Evolutionary conservation across 2,888 invertebrate species (phyloP).

Genomic region (Poecilus cupreus): DNA sequence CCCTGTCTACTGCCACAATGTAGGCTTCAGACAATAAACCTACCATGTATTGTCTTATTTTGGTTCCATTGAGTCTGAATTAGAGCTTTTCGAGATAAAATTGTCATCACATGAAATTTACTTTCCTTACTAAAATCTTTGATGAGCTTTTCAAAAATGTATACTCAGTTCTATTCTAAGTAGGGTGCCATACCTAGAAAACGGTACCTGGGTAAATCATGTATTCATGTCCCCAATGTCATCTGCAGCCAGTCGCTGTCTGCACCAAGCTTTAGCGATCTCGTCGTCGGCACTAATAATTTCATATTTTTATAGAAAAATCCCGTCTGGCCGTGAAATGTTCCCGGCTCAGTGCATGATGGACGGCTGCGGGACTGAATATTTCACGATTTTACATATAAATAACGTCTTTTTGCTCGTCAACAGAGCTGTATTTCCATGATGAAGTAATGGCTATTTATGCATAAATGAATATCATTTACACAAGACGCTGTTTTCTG

Average conservation of each 20-base stretch:
- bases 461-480: slow-evolving; percentile 51
- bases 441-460: slow-evolving; percentile 50
- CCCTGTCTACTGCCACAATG: too few relatives aligned
- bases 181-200: too few relatives aligned
- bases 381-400: slow-evolving; percentile 52
- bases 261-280: background rate
- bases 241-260: background rate
- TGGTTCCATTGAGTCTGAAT: too few relatives aligned
- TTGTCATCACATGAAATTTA: too few relatives aligned
- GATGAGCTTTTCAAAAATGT: too few relatives aligned
- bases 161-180: too few relatives aligned
- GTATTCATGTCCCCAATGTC: too few relatives aligned
- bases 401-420: slow-evolving; percentile 32
- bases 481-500: slow-evolving; percentile 16
- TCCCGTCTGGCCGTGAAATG: slow-evolving; percentile 23
- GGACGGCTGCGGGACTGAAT: background rate
- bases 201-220: too few relatives aligned
- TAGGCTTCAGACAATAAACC: too few relatives aligned
- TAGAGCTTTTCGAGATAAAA: too few relatives aligned
- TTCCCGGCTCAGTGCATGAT: background rate
- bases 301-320: slow-evolving; percentile 32
- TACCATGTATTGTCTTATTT: too few relatives aligned
- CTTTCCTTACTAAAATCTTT: too few relatives aligned
- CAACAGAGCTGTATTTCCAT: slow-evolving; percentile 12
- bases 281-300: slow-evolving; percentile 7